A percentile compares a stretch with the other conserved stretches of the same genome.
phyloP scores from a whole-genome alignment of 2,888 invertebrate species.

The Choreutis nemorana region DNA sequence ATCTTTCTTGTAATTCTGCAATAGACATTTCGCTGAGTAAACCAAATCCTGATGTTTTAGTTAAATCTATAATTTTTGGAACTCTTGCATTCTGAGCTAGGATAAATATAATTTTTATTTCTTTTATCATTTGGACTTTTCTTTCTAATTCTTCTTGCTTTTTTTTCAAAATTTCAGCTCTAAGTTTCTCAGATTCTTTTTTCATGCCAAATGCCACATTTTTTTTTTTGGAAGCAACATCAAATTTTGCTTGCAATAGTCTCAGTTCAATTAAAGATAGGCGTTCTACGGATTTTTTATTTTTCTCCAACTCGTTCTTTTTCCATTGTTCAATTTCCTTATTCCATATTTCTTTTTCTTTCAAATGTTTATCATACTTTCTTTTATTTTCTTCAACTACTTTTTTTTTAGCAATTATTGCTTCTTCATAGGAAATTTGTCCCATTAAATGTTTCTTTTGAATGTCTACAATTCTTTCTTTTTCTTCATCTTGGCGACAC shows the following conservation, averaged over 20 bases:
- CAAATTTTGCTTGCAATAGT: constrained; percentile 33
- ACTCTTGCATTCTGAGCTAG: constrained; percentile 58
- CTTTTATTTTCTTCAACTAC: constrained; percentile 50
- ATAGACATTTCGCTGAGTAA: constrained; percentile 72
- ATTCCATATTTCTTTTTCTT: constrained; percentile 53
- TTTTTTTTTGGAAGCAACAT: constrained; percentile 28
- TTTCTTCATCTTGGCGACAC: constrained; percentile 49
- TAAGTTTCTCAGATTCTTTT: constrained; percentile 29
- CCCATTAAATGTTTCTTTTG: constrained; percentile 68
- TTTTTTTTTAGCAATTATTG: constrained; percentile 62
- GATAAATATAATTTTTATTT: constrained; percentile 52
- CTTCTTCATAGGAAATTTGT: constrained; percentile 66
- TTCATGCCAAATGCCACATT: constrained; percentile 32
- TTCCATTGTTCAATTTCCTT: constrained; percentile 61
- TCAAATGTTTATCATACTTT: constrained; percentile 53
- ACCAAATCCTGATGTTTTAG: constrained; percentile 65
- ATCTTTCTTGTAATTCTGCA: constrained; percentile 66
- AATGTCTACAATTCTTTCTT: constrained; percentile 56
- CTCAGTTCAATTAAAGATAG: constrained; percentile 33
- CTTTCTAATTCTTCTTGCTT: constrained; percentile 59
- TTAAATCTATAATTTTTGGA: constrained; percentile 65
- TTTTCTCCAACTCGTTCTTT: constrained; percentile 49
- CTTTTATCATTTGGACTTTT: constrained; percentile 52
- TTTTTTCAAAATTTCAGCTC: constrained; percentile 40
- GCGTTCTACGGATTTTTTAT: constrained; percentile 50